A percentile compares a stretch with the other conserved stretches of the same genome.
Conservation (phyloP, 2,113 vertebrate genomes). For the Indicator indicator region DNA sequence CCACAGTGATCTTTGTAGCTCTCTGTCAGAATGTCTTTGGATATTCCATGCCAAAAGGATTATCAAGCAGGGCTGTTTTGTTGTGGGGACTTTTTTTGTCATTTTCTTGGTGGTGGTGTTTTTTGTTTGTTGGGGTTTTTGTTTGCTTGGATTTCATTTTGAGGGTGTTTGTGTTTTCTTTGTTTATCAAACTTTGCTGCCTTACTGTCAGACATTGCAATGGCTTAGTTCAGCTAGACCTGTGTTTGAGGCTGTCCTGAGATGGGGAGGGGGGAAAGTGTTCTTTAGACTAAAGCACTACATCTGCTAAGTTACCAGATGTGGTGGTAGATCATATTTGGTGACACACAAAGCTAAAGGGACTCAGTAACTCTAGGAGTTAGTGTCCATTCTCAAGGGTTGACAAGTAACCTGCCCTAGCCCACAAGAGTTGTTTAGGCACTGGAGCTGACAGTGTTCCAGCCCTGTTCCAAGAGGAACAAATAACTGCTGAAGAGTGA, state of each 20-base stretch:
- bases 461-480: slow-evolving; percentile 10
- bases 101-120: too few species aligned
- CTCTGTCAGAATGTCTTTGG: not conserved
- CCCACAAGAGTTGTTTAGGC: not conserved
- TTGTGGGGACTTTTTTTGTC: not conserved
- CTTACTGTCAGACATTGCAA: not conserved
- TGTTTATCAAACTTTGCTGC: not conserved
- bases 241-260: not conserved
- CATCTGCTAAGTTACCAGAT: not conserved
- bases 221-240: not conserved
- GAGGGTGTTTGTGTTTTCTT: not conserved
- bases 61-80: not conserved
- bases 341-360: not conserved
- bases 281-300: not conserved
- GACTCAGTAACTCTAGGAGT: not conserved
- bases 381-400: not conserved
- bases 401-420: not conserved
- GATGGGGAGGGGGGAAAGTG: too few species aligned
- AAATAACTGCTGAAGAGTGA: not conserved
- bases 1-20: too few species aligned
- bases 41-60: not conserved
- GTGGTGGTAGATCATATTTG: not conserved
- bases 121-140: too few species aligned
- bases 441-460: not conserved
- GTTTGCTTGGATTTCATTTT: too few species aligned